Percentiles rank a stretch among this genome's conserved stretches.
phyloP scores from a whole-genome alignment of 2,888 invertebrate genomes.

The Apodemia hepburni region DNA sequence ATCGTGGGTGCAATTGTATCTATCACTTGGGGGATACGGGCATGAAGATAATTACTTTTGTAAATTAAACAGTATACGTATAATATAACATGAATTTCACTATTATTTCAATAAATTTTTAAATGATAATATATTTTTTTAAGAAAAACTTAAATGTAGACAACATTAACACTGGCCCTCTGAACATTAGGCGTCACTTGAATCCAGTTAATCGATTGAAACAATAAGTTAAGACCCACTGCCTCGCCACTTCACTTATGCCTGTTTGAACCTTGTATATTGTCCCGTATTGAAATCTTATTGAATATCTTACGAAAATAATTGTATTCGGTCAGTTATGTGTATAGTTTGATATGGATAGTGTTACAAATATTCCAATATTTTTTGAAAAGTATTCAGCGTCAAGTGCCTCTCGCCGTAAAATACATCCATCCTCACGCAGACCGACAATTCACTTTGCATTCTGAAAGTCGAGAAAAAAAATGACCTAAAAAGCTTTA shows the following conservation, averaged over 20 bases:
- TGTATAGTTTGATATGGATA: constrained; percentile 32
- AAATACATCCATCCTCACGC: constrained; percentile 32
- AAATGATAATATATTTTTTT: too few relatives aligned
- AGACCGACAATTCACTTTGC: constrained; percentile 42
- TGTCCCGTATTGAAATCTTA: constrained; percentile 29
- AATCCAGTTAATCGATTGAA: constrained; percentile 48
- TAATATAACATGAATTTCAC: too few relatives aligned
- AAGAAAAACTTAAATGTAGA: neutral
- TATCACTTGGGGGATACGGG: too few relatives aligned
- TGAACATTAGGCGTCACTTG: constrained; percentile 42
- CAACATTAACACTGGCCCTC: neutral
- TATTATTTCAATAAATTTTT: too few relatives aligned
- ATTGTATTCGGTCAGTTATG: constrained; percentile 29
- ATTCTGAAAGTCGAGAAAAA: constrained; percentile 38
- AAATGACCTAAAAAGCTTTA: constrained; percentile 68
- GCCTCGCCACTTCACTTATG: constrained; percentile 36
- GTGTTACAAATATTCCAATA: constrained; percentile 23
- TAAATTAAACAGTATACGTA: too few relatives aligned
- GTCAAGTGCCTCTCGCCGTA: constrained; percentile 16
- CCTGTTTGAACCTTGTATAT: constrained; percentile 32
- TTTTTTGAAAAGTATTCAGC: constrained; percentile 9
- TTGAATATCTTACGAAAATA: constrained; percentile 38
- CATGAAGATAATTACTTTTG: too few relatives aligned
- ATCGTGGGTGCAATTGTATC: too few relatives aligned
- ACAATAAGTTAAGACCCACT: constrained; percentile 44